phyloP scores from a whole-genome alignment of 2,113 vertebrate genomes.

The Phoxinus phoxinus region DNA sequence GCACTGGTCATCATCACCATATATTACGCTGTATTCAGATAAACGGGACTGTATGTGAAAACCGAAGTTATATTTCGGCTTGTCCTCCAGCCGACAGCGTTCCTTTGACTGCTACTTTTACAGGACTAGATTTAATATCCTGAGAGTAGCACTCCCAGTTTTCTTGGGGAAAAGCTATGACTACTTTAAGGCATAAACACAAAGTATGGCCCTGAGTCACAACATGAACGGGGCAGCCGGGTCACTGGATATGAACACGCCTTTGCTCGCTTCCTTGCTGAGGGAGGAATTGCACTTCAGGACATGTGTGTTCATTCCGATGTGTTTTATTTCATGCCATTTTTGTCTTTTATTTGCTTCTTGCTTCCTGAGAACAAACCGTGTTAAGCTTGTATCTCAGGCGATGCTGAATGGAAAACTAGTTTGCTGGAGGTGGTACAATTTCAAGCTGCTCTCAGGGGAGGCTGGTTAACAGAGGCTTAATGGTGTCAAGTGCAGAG shows the following conservation, averaged over 20 bases:
- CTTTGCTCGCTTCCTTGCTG: slow-evolving; percentile 37
- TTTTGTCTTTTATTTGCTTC: slow-evolving; percentile 61
- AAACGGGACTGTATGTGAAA: slow-evolving; percentile 10
- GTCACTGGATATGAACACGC: slow-evolving; percentile 47
- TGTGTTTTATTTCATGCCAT: slow-evolving; percentile 68
- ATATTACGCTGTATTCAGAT: slow-evolving; percentile 37
- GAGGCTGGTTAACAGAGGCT: slow-evolving; percentile 72
- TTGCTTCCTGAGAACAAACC: slow-evolving; percentile 58
- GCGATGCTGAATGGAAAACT: slow-evolving; percentile 63
- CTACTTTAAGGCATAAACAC: slow-evolving; percentile 41
- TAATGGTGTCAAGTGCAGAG: slow-evolving; percentile 76
- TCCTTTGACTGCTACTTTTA: slow-evolving; percentile 2
- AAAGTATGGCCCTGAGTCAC: slow-evolving; percentile 46
- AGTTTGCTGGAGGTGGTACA: slow-evolving; percentile 57
- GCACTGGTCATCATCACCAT: slow-evolving; percentile 60
- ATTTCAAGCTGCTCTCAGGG: slow-evolving; percentile 65
- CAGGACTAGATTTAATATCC: slow-evolving; percentile 32
- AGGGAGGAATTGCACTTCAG: slow-evolving; percentile 48
- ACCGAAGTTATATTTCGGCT: slow-evolving; percentile 49
- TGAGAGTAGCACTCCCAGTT: slow-evolving; percentile 25
- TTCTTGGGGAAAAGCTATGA: slow-evolving; percentile 38
- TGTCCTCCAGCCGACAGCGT: not conserved
- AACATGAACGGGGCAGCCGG: slow-evolving; percentile 49
- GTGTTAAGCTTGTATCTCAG: slow-evolving; percentile 47
- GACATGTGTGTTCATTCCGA: slow-evolving; percentile 65